phyloP scores from a whole-genome alignment of 2,797 vertebrate species.

The Chaenodraco wilsoni region DNA sequence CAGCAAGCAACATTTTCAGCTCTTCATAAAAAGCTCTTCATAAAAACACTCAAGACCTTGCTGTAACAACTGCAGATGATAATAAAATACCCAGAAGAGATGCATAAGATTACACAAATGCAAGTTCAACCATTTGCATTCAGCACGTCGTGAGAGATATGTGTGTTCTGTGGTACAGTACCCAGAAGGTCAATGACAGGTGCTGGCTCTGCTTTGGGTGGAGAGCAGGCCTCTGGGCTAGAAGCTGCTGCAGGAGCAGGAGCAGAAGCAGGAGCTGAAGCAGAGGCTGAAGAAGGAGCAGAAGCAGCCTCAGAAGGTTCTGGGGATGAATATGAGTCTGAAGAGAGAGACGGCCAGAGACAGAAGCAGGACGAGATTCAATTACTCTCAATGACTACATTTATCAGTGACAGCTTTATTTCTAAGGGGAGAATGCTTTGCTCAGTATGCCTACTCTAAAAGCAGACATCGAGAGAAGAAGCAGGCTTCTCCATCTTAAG shows the following conservation, averaged over 20 bases:
- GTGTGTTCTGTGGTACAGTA: conserved; percentile 67
- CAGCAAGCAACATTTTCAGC: background rate
- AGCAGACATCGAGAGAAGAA: conserved; percentile 48
- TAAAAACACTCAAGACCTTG: conserved; percentile 14
- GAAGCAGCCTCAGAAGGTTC: conserved; percentile 71
- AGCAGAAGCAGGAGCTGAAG: conserved; percentile 76
- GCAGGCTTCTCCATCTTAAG: conserved; percentile 53
- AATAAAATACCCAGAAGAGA: background rate
- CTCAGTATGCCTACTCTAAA: conserved; percentile 26
- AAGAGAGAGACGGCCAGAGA: conserved; percentile 54
- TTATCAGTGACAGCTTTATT: conserved; percentile 12
- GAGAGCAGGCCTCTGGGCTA: conserved; percentile 85
- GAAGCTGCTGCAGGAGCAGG: conserved; percentile 76
- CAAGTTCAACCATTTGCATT: background rate
- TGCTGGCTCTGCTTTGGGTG: conserved; percentile 89
- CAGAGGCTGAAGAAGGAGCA: conserved; percentile 36
- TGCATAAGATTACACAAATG: background rate
- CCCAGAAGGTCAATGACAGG: conserved; percentile 97
- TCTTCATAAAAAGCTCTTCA: background rate
- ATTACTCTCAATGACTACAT: conserved; percentile 13
- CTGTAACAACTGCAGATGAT: conserved; percentile 1
- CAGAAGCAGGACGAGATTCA: conserved; percentile 21
- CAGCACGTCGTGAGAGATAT: background rate
- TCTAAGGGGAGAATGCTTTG: conserved; percentile 16
- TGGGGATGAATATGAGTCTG: conserved; percentile 88